Conservation (phyloP, 2,113 vertebrate genomes). For the Sinocyclocheilus anshuiensis region DNA sequence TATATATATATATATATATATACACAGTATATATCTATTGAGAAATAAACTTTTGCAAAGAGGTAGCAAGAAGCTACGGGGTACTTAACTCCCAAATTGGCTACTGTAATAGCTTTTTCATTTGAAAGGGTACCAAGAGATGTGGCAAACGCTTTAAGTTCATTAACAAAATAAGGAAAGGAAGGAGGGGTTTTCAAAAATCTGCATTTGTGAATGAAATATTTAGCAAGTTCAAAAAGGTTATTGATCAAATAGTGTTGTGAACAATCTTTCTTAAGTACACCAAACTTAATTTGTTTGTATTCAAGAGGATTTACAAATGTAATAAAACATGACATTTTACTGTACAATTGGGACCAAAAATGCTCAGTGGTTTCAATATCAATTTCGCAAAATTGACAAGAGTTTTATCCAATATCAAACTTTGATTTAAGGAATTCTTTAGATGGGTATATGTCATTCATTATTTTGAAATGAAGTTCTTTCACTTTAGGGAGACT, state of each 20-base stretch:
- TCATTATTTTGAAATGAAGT: neutral
- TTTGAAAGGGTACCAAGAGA: neutral
- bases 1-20: too few relatives aligned
- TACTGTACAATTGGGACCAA: neutral
- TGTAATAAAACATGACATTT: neutral
- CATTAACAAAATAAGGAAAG: neutral
- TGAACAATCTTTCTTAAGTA: neutral
- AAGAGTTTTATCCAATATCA: too few relatives aligned
- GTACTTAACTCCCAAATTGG: too few relatives aligned
- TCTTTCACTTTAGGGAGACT: neutral
- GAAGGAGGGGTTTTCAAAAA: neutral
- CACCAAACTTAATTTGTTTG: conserved; percentile 9
- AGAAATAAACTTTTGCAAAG: too few relatives aligned
- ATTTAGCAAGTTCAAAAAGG: neutral
- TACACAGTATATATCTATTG: too few relatives aligned
- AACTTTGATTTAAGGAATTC: too few relatives aligned
- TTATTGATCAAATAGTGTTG: neutral
- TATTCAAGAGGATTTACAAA: neutral
- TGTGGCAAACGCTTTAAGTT: neutral
- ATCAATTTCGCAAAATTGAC: too few relatives aligned
- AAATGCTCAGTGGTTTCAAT: too few relatives aligned
- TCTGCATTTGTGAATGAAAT: neutral
- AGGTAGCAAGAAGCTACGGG: too few relatives aligned
- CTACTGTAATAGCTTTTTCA: neutral
- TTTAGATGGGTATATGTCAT: too few relatives aligned